phyloP scores from a whole-genome alignment of 2,797 vertebrate genomes.

The Peromyscus aztecus region DNA sequence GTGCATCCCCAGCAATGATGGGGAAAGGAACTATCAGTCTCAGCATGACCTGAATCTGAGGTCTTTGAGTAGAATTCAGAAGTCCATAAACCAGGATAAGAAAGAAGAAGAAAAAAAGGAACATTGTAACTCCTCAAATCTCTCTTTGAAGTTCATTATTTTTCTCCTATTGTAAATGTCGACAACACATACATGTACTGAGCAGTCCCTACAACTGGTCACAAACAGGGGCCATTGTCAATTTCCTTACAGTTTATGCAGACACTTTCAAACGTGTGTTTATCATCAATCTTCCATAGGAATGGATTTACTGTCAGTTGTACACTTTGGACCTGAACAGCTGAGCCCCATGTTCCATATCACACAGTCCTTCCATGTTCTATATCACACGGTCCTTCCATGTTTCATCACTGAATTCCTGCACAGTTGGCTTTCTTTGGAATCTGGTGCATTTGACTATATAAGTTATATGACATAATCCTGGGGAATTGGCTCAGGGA shows the following conservation, averaged over 20 bases:
- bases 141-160: not conserved
- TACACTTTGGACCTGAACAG: not conserved
- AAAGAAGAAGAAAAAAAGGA: not conserved
- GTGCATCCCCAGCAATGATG: not conserved
- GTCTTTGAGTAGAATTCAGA: not conserved
- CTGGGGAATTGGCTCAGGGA: not conserved
- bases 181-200: not conserved
- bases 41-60: not conserved
- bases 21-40: not conserved
- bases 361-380: not conserved
- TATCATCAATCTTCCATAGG: not conserved
- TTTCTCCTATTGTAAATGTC: not conserved
- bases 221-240: conserved; percentile 16
- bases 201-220: not conserved
- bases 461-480: not conserved
- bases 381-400: not conserved
- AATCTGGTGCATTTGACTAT: not conserved
- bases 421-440: not conserved
- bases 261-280: not conserved
- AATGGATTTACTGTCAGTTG: not conserved
- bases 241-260: not conserved
- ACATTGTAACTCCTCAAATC: not conserved
- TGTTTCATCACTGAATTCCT: not conserved
- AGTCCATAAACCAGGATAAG: not conserved
- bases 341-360: not conserved